These are phyloP conservation scores for Drosophila neocordata DNA, from an alignment of 1,140 invertebrate genomes.

Conservation along the genomic window DNA sequence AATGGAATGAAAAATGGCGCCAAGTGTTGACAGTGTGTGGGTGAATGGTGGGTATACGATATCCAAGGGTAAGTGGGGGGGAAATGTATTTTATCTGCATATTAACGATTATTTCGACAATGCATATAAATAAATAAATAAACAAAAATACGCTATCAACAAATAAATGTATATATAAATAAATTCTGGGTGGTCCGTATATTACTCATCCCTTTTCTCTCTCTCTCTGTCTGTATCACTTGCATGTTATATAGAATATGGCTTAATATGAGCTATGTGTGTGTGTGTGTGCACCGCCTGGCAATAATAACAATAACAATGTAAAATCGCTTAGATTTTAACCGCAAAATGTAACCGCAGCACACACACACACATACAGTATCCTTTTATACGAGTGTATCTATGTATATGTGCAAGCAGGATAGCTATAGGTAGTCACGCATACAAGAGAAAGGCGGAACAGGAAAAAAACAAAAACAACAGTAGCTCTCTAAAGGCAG, in stretches of 20 bases:
- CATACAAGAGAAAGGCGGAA: constrained; percentile 67
- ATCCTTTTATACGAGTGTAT: neutral
- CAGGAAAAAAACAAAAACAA: constrained; percentile 12
- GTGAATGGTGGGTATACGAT: no score
- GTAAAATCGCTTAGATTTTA: constrained; percentile 80
- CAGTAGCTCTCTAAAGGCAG: neutral
- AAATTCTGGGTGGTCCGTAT: constrained; percentile 26
- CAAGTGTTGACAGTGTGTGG: constrained; percentile 46
- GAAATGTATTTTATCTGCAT: constrained; percentile 69
- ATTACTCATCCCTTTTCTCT: neutral
- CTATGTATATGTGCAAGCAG: neutral
- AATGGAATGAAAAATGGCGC: constrained; percentile 60
- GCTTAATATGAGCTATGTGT: constrained; percentile 13
- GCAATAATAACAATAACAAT: constrained; percentile 80
- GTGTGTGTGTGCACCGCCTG: constrained; percentile 21
- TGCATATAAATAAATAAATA: constrained; percentile 80
- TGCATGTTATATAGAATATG: neutral
- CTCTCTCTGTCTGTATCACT: no score
- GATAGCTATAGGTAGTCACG: neutral
- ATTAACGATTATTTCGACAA: constrained; percentile 80
- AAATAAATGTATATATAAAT: constrained; percentile 78
- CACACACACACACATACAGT: neutral
- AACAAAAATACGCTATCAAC: constrained; percentile 78
- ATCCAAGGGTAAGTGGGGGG: neutral
- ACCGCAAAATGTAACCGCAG: constrained; percentile 64